phyloP scores from a whole-genome alignment of 2,888 invertebrate genomes.

The Acanthopleura granulata region DNA sequence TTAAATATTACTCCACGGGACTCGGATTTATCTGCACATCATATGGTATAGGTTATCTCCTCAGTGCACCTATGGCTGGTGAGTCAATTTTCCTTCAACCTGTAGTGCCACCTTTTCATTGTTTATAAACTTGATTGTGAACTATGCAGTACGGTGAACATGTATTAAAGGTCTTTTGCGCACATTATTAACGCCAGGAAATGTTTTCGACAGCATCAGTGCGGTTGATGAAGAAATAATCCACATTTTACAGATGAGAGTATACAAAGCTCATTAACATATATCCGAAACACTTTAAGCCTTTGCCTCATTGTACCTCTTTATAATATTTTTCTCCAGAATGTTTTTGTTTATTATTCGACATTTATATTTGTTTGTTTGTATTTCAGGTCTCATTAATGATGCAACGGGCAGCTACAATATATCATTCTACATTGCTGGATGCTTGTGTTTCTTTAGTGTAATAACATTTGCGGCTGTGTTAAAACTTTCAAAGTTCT shows the following conservation, averaged over 20 bases:
- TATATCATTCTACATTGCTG: constrained; percentile 12
- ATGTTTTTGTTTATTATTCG: neutral
- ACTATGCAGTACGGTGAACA: too few species aligned
- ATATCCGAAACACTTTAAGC: neutral
- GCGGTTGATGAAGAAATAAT: neutral
- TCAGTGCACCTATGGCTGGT: constrained; percentile 12
- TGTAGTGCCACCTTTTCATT: too few species aligned
- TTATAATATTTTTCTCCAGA: neutral
- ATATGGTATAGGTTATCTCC: constrained; percentile 9
- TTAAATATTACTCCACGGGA: neutral
- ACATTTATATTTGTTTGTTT: constrained; percentile 5
- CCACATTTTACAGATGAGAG: too few species aligned
- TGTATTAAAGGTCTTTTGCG: neutral
- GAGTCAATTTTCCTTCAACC: neutral
- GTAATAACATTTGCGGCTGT: neutral
- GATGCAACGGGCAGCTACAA: constrained; percentile 11
- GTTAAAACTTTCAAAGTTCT: neutral
- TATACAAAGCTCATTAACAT: too few species aligned
- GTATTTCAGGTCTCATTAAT: constrained; percentile 1
- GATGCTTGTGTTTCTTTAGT: neutral
- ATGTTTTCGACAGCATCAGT: neutral
- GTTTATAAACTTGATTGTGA: too few species aligned
- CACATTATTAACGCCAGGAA: neutral
- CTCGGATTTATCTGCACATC: constrained; percentile 7
- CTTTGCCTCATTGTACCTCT: neutral